Conservation (phyloP, 2,888 invertebrate species). For the Tetrapedia diversipes region DNA sequence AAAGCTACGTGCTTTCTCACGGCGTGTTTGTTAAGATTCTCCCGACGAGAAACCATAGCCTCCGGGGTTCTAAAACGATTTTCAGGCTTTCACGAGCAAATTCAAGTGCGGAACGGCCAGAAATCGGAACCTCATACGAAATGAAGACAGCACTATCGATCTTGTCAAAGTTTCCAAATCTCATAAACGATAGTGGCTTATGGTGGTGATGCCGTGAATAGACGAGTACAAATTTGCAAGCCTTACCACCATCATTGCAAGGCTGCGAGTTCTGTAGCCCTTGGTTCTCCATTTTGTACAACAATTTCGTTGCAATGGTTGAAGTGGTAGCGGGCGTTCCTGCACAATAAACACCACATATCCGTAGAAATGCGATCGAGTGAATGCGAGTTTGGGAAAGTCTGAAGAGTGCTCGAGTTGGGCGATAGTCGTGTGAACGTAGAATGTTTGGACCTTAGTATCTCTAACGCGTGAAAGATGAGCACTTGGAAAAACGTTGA, state of each 20-base stretch:
- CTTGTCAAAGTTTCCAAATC: slow-evolving; percentile 68
- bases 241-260: slow-evolving; percentile 81
- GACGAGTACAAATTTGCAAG: slow-evolving; percentile 62
- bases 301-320: slow-evolving; percentile 79
- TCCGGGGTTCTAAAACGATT: slow-evolving; percentile 30
- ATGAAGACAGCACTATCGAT: slow-evolving; percentile 49
- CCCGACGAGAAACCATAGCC: slow-evolving; percentile 9
- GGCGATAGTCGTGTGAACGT: no score
- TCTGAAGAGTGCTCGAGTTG: no score
- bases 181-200: slow-evolving; percentile 64
- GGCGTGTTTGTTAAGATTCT: slow-evolving; percentile 1
- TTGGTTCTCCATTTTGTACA: slow-evolving; percentile 81
- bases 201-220: slow-evolving; percentile 69
- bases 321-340: slow-evolving; percentile 80
- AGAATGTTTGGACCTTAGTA: no score
- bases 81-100: slow-evolving; percentile 39
- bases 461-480: no score
- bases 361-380: no score
- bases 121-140: slow-evolving; percentile 40
- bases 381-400: no score
- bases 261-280: slow-evolving; percentile 78
- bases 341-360: slow-evolving; percentile 80
- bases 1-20: slow-evolving; percentile 20
- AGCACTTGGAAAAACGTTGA: no score
- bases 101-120: slow-evolving; percentile 18